Base-by-base conservation (phyloP, 2,888 invertebrate genomes). In the Blera fallax region DNA sequence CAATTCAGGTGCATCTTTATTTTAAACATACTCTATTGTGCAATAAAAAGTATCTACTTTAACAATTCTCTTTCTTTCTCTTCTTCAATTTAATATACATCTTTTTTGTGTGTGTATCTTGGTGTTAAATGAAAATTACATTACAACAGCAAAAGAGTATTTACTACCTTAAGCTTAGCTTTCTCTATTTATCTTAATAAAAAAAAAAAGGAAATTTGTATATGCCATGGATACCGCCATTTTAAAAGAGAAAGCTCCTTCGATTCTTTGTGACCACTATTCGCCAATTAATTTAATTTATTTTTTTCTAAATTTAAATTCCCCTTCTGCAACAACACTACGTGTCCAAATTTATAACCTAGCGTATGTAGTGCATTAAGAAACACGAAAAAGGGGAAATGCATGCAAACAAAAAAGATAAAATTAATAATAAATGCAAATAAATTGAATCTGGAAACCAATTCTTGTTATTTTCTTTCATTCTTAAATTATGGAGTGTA, bases 1-100 rank as follows among this genome's bases (percentile, higher is more conserved):
- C 81, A 85, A 85, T 77, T 62, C 65, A 72, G 48, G 85, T 85
- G 85, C 81, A 76, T 77, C 70, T 85, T 85, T 81, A 85, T 85
- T 84, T 70, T 45, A 48, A 76, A 76, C 65, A 81, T 81, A 85
- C 76, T 80, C 76, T 76, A 73, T 81, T 81, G 85, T 85, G 85
- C 85, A 85, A 67, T 85, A 85, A 81, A 80, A 85, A 80, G 70
- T 74, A 32, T 54, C 64, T 84, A 80, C 34, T 54, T 74, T 77
- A 85, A 85, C 72, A 81, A 72, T 43, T 72, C 27, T 60, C 14
- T 50, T 48, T 27, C 43, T 52, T 64, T 34, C 14, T 56, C 18
- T 50, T 74, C 16, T 48, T 65, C 54, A 50, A 40, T 37, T 65
- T 64, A 70, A 74, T 78, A 29, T 83, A 78, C 83, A 83, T 72